A percentile compares a stretch with the other conserved stretches of the same genome.
These are phyloP conservation scores for Asarcornis scutulata DNA, from an alignment of 2,113 vertebrate genomes.

Conservation along the genomic window DNA sequence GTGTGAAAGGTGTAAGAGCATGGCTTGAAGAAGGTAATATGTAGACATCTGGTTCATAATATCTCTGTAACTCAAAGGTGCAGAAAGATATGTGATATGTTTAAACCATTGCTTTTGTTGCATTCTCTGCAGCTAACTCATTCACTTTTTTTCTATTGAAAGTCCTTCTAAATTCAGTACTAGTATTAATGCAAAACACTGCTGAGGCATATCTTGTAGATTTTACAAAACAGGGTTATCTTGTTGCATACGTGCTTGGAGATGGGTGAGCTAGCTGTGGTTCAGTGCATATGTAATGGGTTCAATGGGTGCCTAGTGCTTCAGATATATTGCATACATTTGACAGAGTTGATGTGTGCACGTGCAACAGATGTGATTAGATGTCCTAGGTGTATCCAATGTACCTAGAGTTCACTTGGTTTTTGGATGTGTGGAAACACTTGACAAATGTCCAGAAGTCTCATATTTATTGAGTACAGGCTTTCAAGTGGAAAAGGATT, in stretches of 20 bases:
- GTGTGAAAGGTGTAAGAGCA: not conserved
- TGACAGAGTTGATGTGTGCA: not conserved
- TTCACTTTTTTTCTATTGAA: not conserved
- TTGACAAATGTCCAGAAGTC: not conserved
- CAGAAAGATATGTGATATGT: fast-evolving
- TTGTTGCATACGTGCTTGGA: not conserved
- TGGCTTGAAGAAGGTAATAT: not conserved
- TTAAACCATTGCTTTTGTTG: not conserved
- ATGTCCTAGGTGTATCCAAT: not conserved
- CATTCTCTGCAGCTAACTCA: not conserved
- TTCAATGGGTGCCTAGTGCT: fast-evolving
- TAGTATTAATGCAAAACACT: not conserved
- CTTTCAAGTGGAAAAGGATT: not conserved
- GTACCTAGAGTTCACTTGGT: fast-evolving
- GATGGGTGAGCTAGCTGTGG: not conserved
- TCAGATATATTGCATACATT: fast-evolving
- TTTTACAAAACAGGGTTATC: not conserved
- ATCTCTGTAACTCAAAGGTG: not conserved
- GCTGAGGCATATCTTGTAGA: not conserved
- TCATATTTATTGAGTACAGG: not conserved
- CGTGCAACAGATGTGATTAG: not conserved
- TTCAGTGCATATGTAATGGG: not conserved
- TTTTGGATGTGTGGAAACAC: not conserved
- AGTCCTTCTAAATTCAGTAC: not conserved
- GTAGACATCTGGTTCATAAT: not conserved